Percentiles rank a stretch among this genome's conserved stretches.
Evolutionary conservation across 37 sponge, comb jelly and placozoan genomes (phyloP).

Genomic region (Lycopodina hypogea): DNA sequence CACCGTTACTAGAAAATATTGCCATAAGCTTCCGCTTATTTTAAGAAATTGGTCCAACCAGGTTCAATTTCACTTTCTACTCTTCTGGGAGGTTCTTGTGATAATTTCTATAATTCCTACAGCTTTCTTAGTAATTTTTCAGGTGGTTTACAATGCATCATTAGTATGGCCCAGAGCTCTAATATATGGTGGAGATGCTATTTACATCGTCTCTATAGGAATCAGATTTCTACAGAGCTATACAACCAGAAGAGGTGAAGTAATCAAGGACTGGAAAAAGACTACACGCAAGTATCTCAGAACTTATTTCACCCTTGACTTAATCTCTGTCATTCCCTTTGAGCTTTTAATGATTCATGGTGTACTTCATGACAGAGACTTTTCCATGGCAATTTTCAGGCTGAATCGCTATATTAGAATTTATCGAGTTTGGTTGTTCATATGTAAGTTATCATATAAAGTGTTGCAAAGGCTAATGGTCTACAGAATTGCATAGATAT

Average conservation of each 20-base stretch:
- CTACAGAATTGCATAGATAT: neutral
- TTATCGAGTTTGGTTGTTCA: conserved; percentile 35
- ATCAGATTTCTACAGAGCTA: conserved; percentile 31
- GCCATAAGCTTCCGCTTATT: no score
- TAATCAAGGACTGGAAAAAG: conserved; percentile 21
- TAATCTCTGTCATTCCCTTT: conserved; percentile 49
- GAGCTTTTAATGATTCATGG: conserved; percentile 44
- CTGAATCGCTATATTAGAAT: conserved; percentile 51
- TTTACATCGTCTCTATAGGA: conserved; percentile 27
- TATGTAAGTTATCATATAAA: conserved; percentile 34
- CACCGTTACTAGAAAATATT: no score
- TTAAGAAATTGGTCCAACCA: no score
- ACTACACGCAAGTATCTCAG: conserved; percentile 34
- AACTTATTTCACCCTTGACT: conserved; percentile 33
- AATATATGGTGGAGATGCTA: conserved; percentile 24
- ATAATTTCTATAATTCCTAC: conserved; percentile 5
- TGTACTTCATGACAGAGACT: neutral
- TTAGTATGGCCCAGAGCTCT: conserved; percentile 38
- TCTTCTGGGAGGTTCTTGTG: conserved; percentile 30
- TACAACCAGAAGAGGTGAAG: conserved; percentile 20
- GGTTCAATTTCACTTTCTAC: neutral
- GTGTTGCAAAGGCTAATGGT: neutral
- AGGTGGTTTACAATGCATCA: conserved; percentile 37
- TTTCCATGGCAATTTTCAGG: conserved; percentile 28
- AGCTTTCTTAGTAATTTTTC: conserved; percentile 28